Evolutionary conservation across 2,797 vertebrate species (phyloP).

Genomic region (Chelon labrosus): DNA sequence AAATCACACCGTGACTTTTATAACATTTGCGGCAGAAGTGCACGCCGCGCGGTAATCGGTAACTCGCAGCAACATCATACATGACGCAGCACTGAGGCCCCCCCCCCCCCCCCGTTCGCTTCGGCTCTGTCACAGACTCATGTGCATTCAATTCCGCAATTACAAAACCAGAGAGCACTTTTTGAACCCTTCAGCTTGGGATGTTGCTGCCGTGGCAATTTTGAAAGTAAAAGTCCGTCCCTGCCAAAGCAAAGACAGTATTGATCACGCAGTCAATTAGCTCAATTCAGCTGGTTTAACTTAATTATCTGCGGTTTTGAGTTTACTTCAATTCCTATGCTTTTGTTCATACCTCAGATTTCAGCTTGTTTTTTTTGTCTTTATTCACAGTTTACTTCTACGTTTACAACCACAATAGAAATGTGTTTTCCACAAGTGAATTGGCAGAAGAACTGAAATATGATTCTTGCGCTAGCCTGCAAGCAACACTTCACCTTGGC

Average conservation of each 20-base stretch:
- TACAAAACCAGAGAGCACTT: not conserved
- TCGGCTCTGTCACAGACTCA: slow-evolving; percentile 1
- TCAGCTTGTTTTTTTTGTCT: not conserved
- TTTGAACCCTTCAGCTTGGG: not conserved
- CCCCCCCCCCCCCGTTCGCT: not conserved
- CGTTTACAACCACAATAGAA: not conserved
- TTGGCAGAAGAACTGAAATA: not conserved
- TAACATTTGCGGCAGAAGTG: slow-evolving; percentile 38
- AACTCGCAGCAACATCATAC: slow-evolving; percentile 48
- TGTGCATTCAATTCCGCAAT: not conserved
- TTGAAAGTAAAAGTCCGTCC: not conserved
- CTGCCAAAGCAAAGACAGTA: not conserved
- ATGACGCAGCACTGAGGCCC: slow-evolving; percentile 26
- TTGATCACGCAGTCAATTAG: too few species aligned
- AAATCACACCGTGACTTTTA: slow-evolving; percentile 53
- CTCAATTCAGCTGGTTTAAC: not conserved
- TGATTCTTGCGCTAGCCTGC: not conserved
- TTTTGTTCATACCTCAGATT: too few species aligned
- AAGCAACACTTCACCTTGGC: not conserved
- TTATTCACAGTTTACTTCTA: not conserved
- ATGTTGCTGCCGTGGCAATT: not conserved
- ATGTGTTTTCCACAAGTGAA: not conserved
- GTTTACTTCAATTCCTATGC: too few species aligned
- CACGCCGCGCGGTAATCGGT: slow-evolving; percentile 51
- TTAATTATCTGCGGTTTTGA: too few species aligned